Base-by-base conservation (phyloP, 2,888 invertebrate genomes). In the Yponomeuta cagnagella region DNA sequence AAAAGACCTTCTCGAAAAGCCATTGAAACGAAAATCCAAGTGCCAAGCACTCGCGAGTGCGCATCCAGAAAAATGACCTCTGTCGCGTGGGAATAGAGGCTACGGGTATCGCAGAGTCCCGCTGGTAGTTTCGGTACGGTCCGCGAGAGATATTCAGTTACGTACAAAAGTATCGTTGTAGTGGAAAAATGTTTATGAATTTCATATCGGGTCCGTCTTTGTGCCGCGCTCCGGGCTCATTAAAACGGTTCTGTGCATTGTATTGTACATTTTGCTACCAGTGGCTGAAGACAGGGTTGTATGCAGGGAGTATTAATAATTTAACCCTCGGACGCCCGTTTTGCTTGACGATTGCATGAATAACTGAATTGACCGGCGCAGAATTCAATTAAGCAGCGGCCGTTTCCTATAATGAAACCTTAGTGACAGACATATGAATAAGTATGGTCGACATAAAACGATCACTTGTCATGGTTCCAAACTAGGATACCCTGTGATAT, bases 101-200 rank as follows among this genome's bases (percentile, higher is more conserved):
- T 48, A 43, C 23, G 43, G 48, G 6, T n/a, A 23, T 6, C 12
- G 43, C 10, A 43, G 43, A 31, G 30, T 33, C 15, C 2, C n/a
- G 31, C 10, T 48, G 23, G 48, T 48, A 43, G 15, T 67, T 67
- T 33, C 10, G 33, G 15, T 23, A 43, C 68, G 68, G 48, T 68
- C 37, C 43, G 10, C 15, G 48, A 43, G 37, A 43, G 37, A 68
- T 68, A 43, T 43, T 37, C 43, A 68, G 48, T 68, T 65, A 65
- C 65, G 52, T 65, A 68, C 68, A 68, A 68, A 68, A 68, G 68
- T 68, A 48, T 68, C 68, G 68, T 48, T 48, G 43, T 68, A 23
- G 48, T 68, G 68, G 68, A 68, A 68, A 67, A 68, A 68, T 68
- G 68, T 68, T 68, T 68, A 68, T 68, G 68, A 68, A 68, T 68